Base-by-base conservation (phyloP, 2,797 vertebrate genomes). In the Sylvilagus floridanus region DNA sequence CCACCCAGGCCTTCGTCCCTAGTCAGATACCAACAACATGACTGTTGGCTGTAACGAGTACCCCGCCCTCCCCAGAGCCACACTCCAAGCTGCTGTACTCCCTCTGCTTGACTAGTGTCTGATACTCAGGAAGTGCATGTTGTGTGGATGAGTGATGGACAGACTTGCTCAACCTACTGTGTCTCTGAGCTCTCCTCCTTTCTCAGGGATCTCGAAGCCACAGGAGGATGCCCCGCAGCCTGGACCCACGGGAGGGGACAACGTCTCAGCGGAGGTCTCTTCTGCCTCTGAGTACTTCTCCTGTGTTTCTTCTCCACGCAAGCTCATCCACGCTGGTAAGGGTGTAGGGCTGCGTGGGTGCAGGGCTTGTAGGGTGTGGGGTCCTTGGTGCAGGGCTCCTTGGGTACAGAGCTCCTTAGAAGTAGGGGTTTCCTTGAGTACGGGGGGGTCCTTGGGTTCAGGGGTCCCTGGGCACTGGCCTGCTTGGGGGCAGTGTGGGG, bases 251-350 rank as follows among this genome's bases (percentile, higher is more conserved):
- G 92, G 57, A n/a, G 81, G 83, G 65, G 26, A 69, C 88, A 63
- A 54, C 92, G 69, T 17, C 73, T 79, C 65, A 76, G 93, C 84
- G n/a, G 90, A 93, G 50, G 35, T 81, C 35, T 94, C 95, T 42
- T 96, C 92, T 90, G 62, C 90, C 72, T 97, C 96, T 0, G 95
- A 97, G 63, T 96, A 94, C 76, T 96, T 96, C 71, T 96, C 96
- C 77, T 96, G 92, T 65, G 88, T 94, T 89, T 97, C 96, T 93
- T 95, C 92, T 92, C 85, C 92, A 42, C 0, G 7, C 62, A 92
- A 95, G 83, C 83, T 96, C 85, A 76, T 83, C 88, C 72, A 54
- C 21, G n/a, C 24, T 50, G 90, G 94, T 94, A 93, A 96, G 88
- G 62, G 28, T 24, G 13, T 22, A 21, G 42, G 62, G 42, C 6